Evolutionary conservation across 2,797 vertebrate genomes (phyloP).

Genomic region (Borostomias antarcticus): DNA sequence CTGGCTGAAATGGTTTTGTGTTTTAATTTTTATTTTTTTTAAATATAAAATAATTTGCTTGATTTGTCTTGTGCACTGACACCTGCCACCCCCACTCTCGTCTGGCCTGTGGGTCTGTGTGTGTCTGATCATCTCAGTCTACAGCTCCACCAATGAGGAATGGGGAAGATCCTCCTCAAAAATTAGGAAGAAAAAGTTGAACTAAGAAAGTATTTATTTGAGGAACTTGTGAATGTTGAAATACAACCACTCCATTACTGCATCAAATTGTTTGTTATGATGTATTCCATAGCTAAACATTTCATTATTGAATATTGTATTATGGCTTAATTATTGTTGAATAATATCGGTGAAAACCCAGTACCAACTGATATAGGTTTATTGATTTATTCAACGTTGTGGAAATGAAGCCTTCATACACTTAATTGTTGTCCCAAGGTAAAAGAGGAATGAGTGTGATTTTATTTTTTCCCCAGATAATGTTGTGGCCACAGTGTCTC

Average conservation of each 20-base stretch:
- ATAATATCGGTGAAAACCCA: no score
- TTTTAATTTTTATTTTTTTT: conserved; percentile 32
- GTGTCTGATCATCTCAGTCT: conserved; percentile 8
- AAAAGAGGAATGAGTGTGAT: no score
- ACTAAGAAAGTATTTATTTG: no score
- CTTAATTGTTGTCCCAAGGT: no score
- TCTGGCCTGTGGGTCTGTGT: conserved; percentile 43
- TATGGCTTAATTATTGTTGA: background rate
- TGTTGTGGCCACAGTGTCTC: conserved; percentile 63
- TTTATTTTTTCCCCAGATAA: conserved; percentile 43
- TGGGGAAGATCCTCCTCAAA: no score
- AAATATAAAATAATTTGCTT: conserved; percentile 40
- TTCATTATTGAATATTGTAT: background rate
- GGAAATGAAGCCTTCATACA: no score
- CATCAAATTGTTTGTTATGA: background rate
- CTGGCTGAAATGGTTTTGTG: conserved; percentile 27
- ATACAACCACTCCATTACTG: no score
- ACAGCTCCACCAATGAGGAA: background rate
- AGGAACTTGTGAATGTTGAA: no score
- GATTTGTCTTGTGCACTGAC: conserved; percentile 62
- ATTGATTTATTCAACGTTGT: no score
- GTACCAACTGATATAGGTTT: no score
- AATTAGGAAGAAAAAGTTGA: no score
- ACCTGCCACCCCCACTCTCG: conserved; percentile 13
- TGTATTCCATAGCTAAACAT: background rate